phyloP scores from a whole-genome alignment of 2,797 vertebrate genomes.

The Leucoraja ocellata region DNA sequence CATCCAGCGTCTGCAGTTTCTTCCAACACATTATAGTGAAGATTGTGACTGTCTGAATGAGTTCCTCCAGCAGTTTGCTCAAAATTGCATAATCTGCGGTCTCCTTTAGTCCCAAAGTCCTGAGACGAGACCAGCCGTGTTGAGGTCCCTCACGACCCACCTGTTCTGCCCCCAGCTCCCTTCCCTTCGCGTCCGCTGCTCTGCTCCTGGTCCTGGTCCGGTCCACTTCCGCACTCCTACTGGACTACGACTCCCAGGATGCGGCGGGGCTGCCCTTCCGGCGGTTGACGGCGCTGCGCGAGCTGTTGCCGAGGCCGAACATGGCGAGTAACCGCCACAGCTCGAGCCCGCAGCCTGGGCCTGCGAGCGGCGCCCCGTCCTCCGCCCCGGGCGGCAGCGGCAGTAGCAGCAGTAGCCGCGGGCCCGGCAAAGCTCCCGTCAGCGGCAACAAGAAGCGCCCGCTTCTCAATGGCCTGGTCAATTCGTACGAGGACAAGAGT shows the following conservation, averaged over 20 bases:
- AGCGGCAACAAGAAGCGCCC: constrained; percentile 73
- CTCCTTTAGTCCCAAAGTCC: too few relatives aligned
- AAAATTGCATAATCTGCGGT: too few relatives aligned
- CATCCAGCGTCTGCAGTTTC: too few relatives aligned
- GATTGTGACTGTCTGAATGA: too few relatives aligned
- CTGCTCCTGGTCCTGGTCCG: too few relatives aligned
- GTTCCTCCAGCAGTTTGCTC: too few relatives aligned
- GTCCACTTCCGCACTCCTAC: too few relatives aligned
- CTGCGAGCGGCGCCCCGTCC: constrained; percentile 47
- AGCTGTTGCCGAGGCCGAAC: background rate
- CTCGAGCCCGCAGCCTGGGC: constrained; percentile 48
- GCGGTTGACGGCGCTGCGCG: background rate
- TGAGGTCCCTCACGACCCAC: too few relatives aligned
- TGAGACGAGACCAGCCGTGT: too few relatives aligned
- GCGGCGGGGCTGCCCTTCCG: background rate
- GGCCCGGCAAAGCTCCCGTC: constrained; percentile 46
- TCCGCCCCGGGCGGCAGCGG: constrained; percentile 3
- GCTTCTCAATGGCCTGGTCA: constrained; percentile 86
- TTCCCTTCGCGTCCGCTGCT: too few relatives aligned
- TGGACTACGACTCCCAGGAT: background rate
- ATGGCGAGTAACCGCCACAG: constrained; percentile 28
- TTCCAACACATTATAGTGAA: too few relatives aligned
- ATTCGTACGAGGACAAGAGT: constrained; percentile 96
- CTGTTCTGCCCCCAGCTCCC: too few relatives aligned
- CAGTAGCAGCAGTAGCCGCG: constrained; percentile 46